These are phyloP conservation scores for Tetragnatha montana DNA, from an alignment of 2,888 invertebrate species.

Conservation along the genomic window DNA sequence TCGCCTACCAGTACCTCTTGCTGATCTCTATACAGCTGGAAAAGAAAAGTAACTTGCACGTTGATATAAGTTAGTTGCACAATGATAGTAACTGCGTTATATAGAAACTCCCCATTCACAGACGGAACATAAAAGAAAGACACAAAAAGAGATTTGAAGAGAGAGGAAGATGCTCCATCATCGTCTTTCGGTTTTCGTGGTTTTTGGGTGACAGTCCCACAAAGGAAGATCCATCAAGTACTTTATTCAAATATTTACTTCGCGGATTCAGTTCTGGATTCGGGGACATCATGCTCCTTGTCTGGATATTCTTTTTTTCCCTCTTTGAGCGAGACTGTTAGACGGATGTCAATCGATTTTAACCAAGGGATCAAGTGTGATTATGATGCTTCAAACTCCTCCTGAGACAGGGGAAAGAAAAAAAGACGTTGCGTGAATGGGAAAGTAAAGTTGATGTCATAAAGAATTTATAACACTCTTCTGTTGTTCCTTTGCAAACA, in stretches of 20 bases:
- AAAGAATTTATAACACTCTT: no score
- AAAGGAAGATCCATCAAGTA: constrained; percentile 63
- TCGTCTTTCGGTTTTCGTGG: constrained; percentile 42
- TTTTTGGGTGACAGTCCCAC: constrained; percentile 62
- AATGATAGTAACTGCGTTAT: background rate
- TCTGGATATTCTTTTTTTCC: constrained; percentile 19
- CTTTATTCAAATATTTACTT: constrained; percentile 69
- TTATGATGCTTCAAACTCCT: no score
- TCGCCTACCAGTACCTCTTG: no score
- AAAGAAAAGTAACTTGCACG: no score
- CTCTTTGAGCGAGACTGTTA: background rate
- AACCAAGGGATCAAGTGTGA: background rate
- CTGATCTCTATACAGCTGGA: no score
- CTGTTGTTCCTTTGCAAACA: no score
- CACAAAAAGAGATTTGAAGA: background rate
- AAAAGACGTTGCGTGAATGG: no score
- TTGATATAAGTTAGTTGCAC: background rate
- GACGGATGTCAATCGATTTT: background rate
- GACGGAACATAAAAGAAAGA: background rate
- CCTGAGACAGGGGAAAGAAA: no score
- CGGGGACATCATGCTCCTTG: background rate
- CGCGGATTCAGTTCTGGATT: constrained; percentile 10
- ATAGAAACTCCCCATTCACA: background rate
- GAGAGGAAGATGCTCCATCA: constrained; percentile 60
- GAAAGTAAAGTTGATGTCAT: no score